Evolutionary conservation across 2,797 vertebrate genomes (phyloP), one percentile per base, ranked within the genome.

Genomic region (Catharus ustulatus): DNA sequence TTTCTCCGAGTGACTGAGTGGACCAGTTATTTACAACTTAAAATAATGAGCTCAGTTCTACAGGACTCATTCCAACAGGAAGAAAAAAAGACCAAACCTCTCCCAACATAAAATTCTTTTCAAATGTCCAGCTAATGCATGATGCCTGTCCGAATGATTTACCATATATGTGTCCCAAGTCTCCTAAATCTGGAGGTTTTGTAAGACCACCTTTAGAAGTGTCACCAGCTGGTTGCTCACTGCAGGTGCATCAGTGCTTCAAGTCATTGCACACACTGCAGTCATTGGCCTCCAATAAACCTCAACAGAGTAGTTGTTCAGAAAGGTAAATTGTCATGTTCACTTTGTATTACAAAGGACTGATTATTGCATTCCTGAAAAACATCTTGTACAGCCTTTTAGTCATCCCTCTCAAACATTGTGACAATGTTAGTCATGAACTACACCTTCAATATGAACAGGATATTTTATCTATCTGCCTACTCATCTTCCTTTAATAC

Each of bases 371-470:
- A 48, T 21, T 58, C 81, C 68, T 89, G 64, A 40, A 88, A 95
- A 72, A 30, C 10, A 32, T 54, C 58, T 78, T 75, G 34, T 43
- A 24, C 27, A 68, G 78, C 57, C 19, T 96, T 92, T 90, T 86
- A 87, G 83, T 86, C 73, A 75, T 63, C 48, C 15, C 43, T 11
- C 45, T 79, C 34, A 40, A 93, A 69, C 2, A 4, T 5, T 10
- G 24, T 61, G 86, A 64, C 40, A 43, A 66, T 21, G 40, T 87
- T 84, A 93, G 90, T 94, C 92, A 87, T 68, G 80, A 94, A 51
- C 74, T 83, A 27, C 42, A 54, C 64, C 74, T 87, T 87, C 78
- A 73, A 14, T 13, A 15, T 5, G 63, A 84, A 26, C 40, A 29
- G 51, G 42, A n/a, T 64, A 20, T 85, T 83, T 57, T 69, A 67